Percentiles rank a stretch among this genome's conserved stretches.
Conservation (phyloP, 2,113 vertebrate species). For the Meriones unguiculatus region DNA sequence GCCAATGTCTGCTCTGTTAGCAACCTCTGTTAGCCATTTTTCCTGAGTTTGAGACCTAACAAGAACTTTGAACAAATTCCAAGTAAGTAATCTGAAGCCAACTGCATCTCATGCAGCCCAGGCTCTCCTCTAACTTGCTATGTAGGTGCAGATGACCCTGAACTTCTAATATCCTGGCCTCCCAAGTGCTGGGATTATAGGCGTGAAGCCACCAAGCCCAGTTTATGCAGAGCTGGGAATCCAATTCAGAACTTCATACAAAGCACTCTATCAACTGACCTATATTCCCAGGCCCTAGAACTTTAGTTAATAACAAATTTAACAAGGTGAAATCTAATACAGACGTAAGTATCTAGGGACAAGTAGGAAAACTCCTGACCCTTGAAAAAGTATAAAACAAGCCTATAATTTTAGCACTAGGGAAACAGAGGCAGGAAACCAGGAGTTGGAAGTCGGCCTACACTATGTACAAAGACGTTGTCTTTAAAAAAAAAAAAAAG, state of each 20-base stretch:
- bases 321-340: background rate
- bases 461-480: background rate
- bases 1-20: background rate
- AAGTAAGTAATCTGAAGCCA: constrained; percentile 33
- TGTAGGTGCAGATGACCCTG: background rate
- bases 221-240: background rate
- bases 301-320: background rate
- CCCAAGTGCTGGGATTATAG: background rate
- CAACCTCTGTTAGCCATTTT: background rate
- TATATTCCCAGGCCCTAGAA: background rate
- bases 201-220: background rate
- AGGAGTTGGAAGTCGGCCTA: background rate
- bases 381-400: background rate
- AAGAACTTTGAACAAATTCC: background rate
- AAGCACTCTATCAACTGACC: background rate
- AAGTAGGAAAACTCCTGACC: background rate
- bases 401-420: background rate
- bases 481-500: background rate
- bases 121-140: background rate
- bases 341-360: background rate
- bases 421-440: background rate
- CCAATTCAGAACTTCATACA: background rate
- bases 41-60: background rate
- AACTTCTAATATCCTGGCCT: background rate
- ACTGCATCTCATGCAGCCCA: background rate